Evolutionary conservation across 2,888 invertebrate genomes (phyloP), one percentile per base, ranked within the genome.

Genomic region (Hemaris fuciformis): DNA sequence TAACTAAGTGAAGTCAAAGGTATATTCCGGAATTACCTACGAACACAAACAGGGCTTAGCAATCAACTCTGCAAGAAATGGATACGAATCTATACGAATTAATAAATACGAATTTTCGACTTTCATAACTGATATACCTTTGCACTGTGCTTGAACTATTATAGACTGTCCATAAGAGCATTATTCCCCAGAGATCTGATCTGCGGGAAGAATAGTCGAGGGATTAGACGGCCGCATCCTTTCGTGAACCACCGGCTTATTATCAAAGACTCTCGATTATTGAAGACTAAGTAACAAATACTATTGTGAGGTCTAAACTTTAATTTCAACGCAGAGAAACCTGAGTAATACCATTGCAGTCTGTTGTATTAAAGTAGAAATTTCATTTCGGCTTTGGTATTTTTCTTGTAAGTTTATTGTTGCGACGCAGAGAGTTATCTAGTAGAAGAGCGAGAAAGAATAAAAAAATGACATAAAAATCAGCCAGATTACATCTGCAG

Each of bases 111-210:
- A 31, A 10, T 7, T 23, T 20, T 45, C 18, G 7, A 25, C n/a
- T 20, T 57, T 7, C 10, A 57, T 38, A n/a, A 38, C 15, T 31
- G 43, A n/a, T 25, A 3, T 57, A 57, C n/a, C 57, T 8, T 27
- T 25, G 10, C 4, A 38, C 57, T 61, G 13, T 38, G 65, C 75
- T 78, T 66, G 70, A 78, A 75, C 77, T 80, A 81, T 81, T 80
- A 81, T 77, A 75, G 80, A 75, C 79, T 76, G 76, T 76, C 74
- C 76, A 76, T 78, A 77, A 80, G 79, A 81, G 78, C 80, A 78
- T 76, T 79, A 77, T 66, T 79, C 84, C 71, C 73, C 5, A 27
- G 85, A 76, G 87, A 79, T 66, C 68, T 73, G 76, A 78, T 79
- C 77, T 75, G 73, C 70, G 63, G 59, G 70, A 77, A 81, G 78